phyloP scores from a whole-genome alignment of 1,140 invertebrate species.

The Trichonephila inaurata region DNA sequence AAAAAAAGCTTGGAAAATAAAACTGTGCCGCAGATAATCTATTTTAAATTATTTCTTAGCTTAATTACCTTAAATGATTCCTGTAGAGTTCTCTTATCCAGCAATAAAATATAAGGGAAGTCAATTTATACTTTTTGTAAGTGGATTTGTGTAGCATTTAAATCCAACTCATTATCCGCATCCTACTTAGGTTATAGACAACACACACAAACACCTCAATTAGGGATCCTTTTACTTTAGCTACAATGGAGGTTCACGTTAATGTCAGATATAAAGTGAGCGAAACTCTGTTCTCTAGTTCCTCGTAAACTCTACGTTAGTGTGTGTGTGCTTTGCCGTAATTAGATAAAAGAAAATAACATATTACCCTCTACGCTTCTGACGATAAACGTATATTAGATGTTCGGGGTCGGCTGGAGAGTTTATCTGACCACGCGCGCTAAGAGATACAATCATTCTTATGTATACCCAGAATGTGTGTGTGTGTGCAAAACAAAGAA shows the following conservation, averaged over 20 bases:
- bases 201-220: neutral
- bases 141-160: neutral
- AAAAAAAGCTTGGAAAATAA: too few species aligned
- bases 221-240: constrained; percentile 10
- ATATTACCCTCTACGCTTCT: constrained; percentile 19
- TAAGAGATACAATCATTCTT: neutral
- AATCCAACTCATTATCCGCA: neutral
- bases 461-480: neutral
- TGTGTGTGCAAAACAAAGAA: neutral
- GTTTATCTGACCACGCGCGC: constrained; percentile 1
- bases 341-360: constrained; percentile 56
- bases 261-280: constrained; percentile 26
- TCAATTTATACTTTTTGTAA: too few species aligned
- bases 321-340: neutral
- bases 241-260: neutral
- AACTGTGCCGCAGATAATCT: too few species aligned
- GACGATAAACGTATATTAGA: constrained; percentile 41
- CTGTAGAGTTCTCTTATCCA: too few species aligned
- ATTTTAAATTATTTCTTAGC: too few species aligned
- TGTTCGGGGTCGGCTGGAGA: neutral
- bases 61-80: too few species aligned
- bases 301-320: constrained; percentile 39
- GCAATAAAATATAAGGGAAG: too few species aligned
- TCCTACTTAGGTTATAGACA: neutral
- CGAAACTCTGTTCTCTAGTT: neutral